Percentiles rank a stretch among this genome's conserved stretches.
Evolutionary conservation across 1,140 invertebrate species (phyloP).

Genomic region (Zaprionus vittiger): DNA sequence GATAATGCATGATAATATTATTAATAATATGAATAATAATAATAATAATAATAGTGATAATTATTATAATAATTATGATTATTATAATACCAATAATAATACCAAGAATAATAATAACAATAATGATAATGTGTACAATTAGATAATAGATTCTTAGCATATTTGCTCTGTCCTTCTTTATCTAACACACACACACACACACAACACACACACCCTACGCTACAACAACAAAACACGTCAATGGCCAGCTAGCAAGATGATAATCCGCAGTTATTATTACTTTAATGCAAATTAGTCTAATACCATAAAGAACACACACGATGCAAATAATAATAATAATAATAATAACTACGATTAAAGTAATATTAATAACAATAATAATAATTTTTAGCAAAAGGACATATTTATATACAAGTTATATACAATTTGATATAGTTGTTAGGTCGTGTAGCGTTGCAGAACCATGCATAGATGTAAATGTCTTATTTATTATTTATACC

Average conservation of each 20-base stretch:
- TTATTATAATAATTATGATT: too few relatives aligned
- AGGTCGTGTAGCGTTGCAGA: constrained; percentile 75
- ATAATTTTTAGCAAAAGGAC: constrained; percentile 78
- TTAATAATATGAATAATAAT: constrained; percentile 39
- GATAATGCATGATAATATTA: constrained; percentile 40
- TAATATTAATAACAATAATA: constrained; percentile 54
- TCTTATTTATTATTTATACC: constrained; percentile 80
- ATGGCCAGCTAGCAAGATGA: constrained; percentile 61
- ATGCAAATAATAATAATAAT: constrained; percentile 51
- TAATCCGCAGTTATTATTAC: constrained; percentile 81
- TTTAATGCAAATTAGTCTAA: constrained; percentile 79
- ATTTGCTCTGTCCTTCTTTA: constrained; percentile 70
- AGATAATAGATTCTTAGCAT: constrained; percentile 67
- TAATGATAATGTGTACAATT: constrained; percentile 76
- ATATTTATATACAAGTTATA: constrained; percentile 79
- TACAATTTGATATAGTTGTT: constrained; percentile 79
- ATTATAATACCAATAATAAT: constrained; percentile 57
- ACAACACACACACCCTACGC: constrained; percentile 19
- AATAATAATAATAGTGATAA: constrained; percentile 52
- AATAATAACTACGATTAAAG: constrained; percentile 32
- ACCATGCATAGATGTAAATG: constrained; percentile 73
- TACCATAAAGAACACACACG: constrained; percentile 33
- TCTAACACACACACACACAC: constrained; percentile 33
- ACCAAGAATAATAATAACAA: constrained; percentile 43
- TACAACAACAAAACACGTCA: constrained; percentile 32